Evolutionary conservation across 2,888 invertebrate genomes (phyloP), one percentile per base, ranked within the genome.

Genomic region (Chymomyza caudatula): DNA sequence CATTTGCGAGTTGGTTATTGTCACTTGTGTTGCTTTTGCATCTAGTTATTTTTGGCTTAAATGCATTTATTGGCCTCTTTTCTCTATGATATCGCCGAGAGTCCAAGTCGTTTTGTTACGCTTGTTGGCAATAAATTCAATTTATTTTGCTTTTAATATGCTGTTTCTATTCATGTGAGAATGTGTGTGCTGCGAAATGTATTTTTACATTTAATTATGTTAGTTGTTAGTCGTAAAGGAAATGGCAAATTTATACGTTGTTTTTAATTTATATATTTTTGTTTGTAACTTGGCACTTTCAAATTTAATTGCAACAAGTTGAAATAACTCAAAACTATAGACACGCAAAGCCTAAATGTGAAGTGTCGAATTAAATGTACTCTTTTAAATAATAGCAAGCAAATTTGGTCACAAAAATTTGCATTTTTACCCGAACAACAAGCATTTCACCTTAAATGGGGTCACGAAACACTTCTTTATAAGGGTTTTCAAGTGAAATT

Each of bases 81-180:
- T 56, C 56, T 29, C 37, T 67, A 63, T 63, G 68, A 42, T 43
- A 63, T 13, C 52, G 59, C 15, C 15, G 4, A 47, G 47, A 17
- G 29, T 37, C 29, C 11, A 8, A 8, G 61, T 47, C 55, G 47
- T 55, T 61, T 61, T 37, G 55, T 44, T 37, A 29, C 47, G 55
- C 55, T 59, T 64, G 60, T 65, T 71, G 71, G 65, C 72, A 67
- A 71, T 67, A 68, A 68, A 73, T 68, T 67, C 67, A 67, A 65
- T 73, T 67, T 67, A 73, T 71, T 73, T 73, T 47, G 52, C 62
- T 67, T 55, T 59, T 54, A 64, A 49, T 53, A 58, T 63, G 44
- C 54, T 44, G 43, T 43, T 42, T 55, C 22, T 57, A 37, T 56
- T 4, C 22, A 56, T 53, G 47, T 59, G 60, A 47, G 22, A 63